These are phyloP conservation scores for Oryzias dopingdopingensis DNA, from an alignment of 2,797 vertebrate species.

Conservation along the genomic window DNA sequence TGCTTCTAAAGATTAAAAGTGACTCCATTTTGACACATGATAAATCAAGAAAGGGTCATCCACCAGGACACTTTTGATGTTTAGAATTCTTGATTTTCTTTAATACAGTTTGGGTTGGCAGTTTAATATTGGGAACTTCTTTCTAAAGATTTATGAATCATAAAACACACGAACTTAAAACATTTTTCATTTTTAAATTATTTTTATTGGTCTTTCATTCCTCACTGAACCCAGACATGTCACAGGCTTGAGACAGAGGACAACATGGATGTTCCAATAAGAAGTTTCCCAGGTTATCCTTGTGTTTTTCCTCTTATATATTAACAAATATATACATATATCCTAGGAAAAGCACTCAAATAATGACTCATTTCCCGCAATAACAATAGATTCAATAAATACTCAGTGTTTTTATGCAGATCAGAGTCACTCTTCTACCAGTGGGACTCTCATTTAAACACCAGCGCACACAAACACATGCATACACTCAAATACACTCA, in stretches of 20 bases:
- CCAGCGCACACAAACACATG: constrained; percentile 34
- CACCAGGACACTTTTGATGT: too few relatives aligned
- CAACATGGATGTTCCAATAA: constrained; percentile 52
- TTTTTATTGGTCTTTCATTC: constrained; percentile 67
- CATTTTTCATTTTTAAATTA: constrained; percentile 34
- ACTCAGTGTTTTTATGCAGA: constrained; percentile 78
- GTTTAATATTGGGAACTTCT: too few relatives aligned
- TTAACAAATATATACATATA: constrained; percentile 79
- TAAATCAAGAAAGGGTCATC: too few relatives aligned
- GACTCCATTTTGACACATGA: too few relatives aligned
- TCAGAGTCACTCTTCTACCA: constrained; percentile 60
- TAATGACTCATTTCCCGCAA: constrained; percentile 67
- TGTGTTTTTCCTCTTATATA: constrained; percentile 53
- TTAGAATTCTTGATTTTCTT: too few relatives aligned
- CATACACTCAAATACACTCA: constrained; percentile 15
- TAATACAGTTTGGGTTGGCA: too few relatives aligned
- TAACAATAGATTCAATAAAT: constrained; percentile 84
- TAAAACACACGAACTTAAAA: neutral
- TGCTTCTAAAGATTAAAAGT: too few relatives aligned
- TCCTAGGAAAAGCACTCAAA: constrained; percentile 58
- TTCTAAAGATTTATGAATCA: too few relatives aligned
- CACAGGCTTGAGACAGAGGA: constrained; percentile 55
- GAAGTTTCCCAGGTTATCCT: constrained; percentile 44
- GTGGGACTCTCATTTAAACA: constrained; percentile 73
- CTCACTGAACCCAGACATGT: constrained; percentile 55